Base-by-base conservation (phyloP, 2,113 vertebrate species). In the Microcebus lehilahytsara region DNA sequence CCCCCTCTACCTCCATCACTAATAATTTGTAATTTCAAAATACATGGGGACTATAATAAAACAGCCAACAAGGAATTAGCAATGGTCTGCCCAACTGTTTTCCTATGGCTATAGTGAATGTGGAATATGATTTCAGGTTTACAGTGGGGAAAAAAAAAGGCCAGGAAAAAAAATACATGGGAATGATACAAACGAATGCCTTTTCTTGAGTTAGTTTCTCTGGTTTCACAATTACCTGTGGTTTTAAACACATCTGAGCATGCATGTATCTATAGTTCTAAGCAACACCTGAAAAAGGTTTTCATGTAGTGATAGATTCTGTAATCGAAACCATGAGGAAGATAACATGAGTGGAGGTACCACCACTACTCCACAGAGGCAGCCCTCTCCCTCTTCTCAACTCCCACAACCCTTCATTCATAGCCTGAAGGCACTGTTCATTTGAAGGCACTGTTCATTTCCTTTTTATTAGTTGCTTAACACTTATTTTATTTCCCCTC, bases 11-110 rank as follows among this genome's bases (percentile, higher is more conserved):
- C 51, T 17, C n/a, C 12, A 87, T 19, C 11, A 85, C 79, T 95
- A 94, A 85, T 90, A 85, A 74, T 10, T 34, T 34, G 23, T 96
- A 37, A 84, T 72, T 77, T 92, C 78, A 80, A 90, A 96, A 89
- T 74, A 87, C 4, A 37, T 11, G 32, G 46, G 74, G 27, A 72
- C 34, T 17, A 10, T 23, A 72, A 51, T 37, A 30, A 75, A 89
- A n/a, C 9, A 71, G 53, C 13, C 42, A 78, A 12, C 20, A 37
- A 80, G 60, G 30, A 88, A 74, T 37, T 67, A 66, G 78, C 27
- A 77, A 56, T 67, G 23, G n/a, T 60, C 6, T 85, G 62, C 16
- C 42, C 66, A 89, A 69, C 20, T 87, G 40, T 23, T 72, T 51
- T 64, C 56, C 64, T 75, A 66, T 20, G 12, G 60, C 2, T 74